Percentiles rank a stretch among this genome's conserved stretches.
Conservation (phyloP, 64 coral and sea anemone species). For the Dendronephthya gigantea region DNA sequence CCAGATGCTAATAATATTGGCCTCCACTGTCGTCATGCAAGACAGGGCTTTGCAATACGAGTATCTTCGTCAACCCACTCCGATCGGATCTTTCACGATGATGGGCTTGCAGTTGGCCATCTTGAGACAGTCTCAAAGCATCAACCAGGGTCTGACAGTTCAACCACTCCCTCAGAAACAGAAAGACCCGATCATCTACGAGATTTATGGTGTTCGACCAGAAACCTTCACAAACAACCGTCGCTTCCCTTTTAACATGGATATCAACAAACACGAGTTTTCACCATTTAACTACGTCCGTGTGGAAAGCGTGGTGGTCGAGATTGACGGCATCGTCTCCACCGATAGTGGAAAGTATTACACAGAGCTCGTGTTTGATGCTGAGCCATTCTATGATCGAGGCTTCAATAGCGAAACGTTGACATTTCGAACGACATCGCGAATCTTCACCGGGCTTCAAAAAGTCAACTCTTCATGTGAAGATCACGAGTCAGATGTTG, state of each 20-base stretch:
- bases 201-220: conserved; percentile 14
- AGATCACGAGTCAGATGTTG: neutral
- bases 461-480: neutral
- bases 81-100: conserved; percentile 13
- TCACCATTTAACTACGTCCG: conserved; percentile 14
- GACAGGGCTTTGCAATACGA: conserved; percentile 30
- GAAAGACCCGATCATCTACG: neutral
- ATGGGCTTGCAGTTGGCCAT: neutral
- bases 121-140: conserved; percentile 19
- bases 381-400: conserved; percentile 16
- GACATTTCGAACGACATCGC: conserved; percentile 12
- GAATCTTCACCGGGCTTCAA: conserved; percentile 12
- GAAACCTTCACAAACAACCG: conserved; percentile 2
- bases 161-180: neutral
- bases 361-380: conserved; percentile 32
- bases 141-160: conserved; percentile 17
- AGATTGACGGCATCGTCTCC: neutral
- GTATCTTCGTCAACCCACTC: conserved; percentile 19
- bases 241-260: neutral
- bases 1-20: conserved; percentile 10
- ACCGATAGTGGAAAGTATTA: conserved; percentile 25
- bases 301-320: neutral
- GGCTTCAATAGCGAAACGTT: conserved; percentile 1
- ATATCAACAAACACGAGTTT: conserved; percentile 14
- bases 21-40: conserved; percentile 13